Evolutionary conservation across 2,888 invertebrate species (phyloP), one percentile per base, ranked within the genome.

Genomic region (Teinopalpus imperialis): DNA sequence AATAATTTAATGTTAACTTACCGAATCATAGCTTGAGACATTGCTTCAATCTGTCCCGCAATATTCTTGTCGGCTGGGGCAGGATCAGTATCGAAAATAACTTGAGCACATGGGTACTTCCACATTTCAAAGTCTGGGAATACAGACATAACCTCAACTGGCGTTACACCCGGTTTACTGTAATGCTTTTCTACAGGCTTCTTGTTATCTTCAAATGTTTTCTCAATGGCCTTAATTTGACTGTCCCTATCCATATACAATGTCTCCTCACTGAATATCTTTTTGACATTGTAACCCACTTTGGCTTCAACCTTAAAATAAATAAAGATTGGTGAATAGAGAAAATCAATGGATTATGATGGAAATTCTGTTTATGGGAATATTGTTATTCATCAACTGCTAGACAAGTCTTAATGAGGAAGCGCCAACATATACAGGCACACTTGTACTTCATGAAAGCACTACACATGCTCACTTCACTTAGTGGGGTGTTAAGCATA

Each of bases 11-110:
- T n/a, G n/a, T n/a, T n/a, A 7, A 58, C 76, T 53, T 69, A 95
- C 95, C 98, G 92, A 85, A 99, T 98, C 97, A 99, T 98, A 64
- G 98, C 99, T 80, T 99, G 98, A 16, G 98, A 98, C 98, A 99
- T 98, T 74, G 98, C 97, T 75, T 98, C 98, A 62, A 97, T 92
- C 71, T 98, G 97, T 4, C 95, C 95, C 14, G 96, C 94, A 32
- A 95, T 92, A 61, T 95, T 93, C 67, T 95, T 94, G 47, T 96
- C 97, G 27, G 93, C 90, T 0, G 98, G 98, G 3, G 98, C 97
- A 5, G 99, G 99, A 86, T 99, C 99, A 0, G 98, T 96, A 77
- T 99, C 99, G 76, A 99, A 99, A 69, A 98, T 97, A 54, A 99
- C 99, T 80, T 96, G 96, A 32, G 99, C 98, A 80, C 98, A 99